Conservation (phyloP, 2,113 vertebrate species). For the Sinocyclocheilus rhinocerous region DNA sequence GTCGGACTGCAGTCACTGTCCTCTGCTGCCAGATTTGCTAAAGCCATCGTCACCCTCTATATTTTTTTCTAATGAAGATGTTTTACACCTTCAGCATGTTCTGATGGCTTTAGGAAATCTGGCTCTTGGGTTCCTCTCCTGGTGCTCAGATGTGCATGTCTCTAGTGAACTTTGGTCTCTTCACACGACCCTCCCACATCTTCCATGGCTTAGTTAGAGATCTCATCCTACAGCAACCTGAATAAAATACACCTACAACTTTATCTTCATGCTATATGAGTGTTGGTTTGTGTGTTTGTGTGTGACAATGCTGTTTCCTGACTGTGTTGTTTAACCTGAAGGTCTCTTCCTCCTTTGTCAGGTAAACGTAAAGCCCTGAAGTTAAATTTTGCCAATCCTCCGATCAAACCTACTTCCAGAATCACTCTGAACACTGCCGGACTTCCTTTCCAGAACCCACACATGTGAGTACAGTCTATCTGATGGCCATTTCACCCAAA, state of each 20-base stretch:
- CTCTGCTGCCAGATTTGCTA: slow-evolving; percentile 38
- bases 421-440: slow-evolving; percentile 93
- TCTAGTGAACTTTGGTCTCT: slow-evolving; percentile 24
- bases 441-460: slow-evolving; percentile 92
- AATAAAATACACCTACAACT: slow-evolving; percentile 15
- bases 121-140: slow-evolving; percentile 28
- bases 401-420: slow-evolving; percentile 92
- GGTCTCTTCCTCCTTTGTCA: slow-evolving; percentile 69
- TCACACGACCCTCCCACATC: slow-evolving; percentile 28
- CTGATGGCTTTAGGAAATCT: slow-evolving; percentile 40
- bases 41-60: background rate
- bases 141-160: slow-evolving; percentile 51
- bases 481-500: background rate
- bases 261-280: background rate
- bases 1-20: slow-evolving; percentile 23
- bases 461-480: slow-evolving; percentile 86
- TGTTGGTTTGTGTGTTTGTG: slow-evolving; percentile 12
- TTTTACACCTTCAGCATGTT: background rate
- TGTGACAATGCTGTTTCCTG: background rate
- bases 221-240: background rate
- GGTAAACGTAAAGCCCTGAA: slow-evolving; percentile 99
- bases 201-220: slow-evolving; percentile 34
- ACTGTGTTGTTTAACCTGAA: background rate
- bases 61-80: background rate
- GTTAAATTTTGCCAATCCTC: slow-evolving; percentile 98